Evolutionary conservation across 2,888 invertebrate species (phyloP), one percentile per base, ranked within the genome.

Genomic region (Aquatica leii): DNA sequence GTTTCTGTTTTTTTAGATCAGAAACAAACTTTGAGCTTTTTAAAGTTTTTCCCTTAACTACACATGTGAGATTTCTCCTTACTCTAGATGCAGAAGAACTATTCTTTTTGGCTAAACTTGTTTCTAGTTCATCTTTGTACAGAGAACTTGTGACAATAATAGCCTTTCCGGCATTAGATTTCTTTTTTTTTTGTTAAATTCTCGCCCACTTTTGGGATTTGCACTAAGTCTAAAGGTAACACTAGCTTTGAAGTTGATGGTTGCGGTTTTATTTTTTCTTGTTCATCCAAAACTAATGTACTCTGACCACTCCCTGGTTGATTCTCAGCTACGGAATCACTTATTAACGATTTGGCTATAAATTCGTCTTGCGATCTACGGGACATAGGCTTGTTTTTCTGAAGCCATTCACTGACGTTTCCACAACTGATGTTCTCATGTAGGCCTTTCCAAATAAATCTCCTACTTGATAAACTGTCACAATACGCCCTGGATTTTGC

Each of bases 401-500:
- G 50, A 56, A 71, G 69, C 41, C 68, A 70, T 49, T 43, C 4
- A 43, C 17, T 4, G 41, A 14, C 17, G 14, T 43, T 8, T 3
- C 41, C 14, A 43, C 3, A 15, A 54, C 62, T 3, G 70, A 69
- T 14, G 70, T 62, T 24, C 60, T 68, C 51, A 66, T 50, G 69
- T 71, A 74, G 49, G 72, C 71, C 68, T 68, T 46, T 9, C 68
- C 69, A 54, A 73, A 64, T n/a, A 74, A 46, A 57, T 69, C 55
- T n/a, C 59, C 66, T 34, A 74, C 62, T 52, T 71, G 69, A 59
- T 69, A 67, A 24, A 64, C 66, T 12, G 73, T 74, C n/a, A 73
- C 71, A 41, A 71, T 21, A n/a, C n/a, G n/a, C n/a, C n/a, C n/a
- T n/a, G n/a, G n/a, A n/a, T n/a, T n/a, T n/a, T n/a, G n/a, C n/a